Evolutionary conservation across 2,888 invertebrate species (phyloP).

Genomic region (Dysmachus trigonus): DNA sequence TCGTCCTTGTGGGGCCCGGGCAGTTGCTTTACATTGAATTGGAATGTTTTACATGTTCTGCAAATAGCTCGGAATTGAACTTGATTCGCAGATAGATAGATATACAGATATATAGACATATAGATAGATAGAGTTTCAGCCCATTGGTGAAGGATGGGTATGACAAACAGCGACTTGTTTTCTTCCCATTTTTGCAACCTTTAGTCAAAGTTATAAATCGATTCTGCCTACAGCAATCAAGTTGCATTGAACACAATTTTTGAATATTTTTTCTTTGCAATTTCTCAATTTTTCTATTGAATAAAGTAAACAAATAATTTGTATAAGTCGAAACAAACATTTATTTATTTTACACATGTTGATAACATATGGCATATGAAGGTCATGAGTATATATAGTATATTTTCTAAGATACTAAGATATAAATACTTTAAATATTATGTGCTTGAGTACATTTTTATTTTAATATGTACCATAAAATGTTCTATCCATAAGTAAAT

Average conservation of each 20-base stretch:
- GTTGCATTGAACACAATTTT: not conserved
- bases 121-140: not conserved
- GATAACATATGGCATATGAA: no score
- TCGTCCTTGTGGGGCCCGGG: not conserved
- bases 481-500: no score
- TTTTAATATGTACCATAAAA: no score
- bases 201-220: not conserved
- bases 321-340: no score
- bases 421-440: no score
- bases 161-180: not conserved
- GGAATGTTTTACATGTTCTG: conserved; percentile 33
- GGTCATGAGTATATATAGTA: no score
- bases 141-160: not conserved
- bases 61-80: conserved; percentile 16
- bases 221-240: not conserved
- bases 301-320: no score
- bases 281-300: no score
- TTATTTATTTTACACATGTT: no score
- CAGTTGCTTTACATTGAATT: conserved; percentile 11
- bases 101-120: no score
- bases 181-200: not conserved
- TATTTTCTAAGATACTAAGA: no score
- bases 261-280: not conserved
- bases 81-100: not conserved
- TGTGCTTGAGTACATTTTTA: no score